Conservation (phyloP, 2,797 vertebrate genomes). For the Tragopan temminckii region DNA sequence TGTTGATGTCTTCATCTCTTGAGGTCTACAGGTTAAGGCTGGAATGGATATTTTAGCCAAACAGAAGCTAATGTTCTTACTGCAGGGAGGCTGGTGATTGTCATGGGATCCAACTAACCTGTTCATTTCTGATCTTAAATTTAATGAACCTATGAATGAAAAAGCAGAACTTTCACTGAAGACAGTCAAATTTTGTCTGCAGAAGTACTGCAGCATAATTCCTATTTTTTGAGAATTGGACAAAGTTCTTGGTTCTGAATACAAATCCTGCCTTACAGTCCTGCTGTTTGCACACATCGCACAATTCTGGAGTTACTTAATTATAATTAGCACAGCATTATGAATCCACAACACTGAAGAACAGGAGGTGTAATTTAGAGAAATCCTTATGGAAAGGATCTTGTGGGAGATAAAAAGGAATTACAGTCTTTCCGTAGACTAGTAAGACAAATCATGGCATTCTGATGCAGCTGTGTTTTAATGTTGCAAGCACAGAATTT, state of each 20-base stretch:
- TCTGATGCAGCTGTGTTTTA: slow-evolving; percentile 15
- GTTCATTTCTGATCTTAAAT: slow-evolving; percentile 4
- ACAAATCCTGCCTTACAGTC: slow-evolving; percentile 50
- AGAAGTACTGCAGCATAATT: slow-evolving; percentile 40
- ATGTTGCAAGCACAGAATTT: slow-evolving; percentile 2
- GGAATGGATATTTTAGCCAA: background rate
- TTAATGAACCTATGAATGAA: background rate
- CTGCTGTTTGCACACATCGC: slow-evolving; percentile 54
- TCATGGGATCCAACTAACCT: background rate
- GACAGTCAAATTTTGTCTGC: background rate
- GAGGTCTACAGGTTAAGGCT: slow-evolving; percentile 2
- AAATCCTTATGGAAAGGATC: slow-evolving; percentile 58
- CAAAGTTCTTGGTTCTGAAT: slow-evolving; percentile 49
- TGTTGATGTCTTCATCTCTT: background rate
- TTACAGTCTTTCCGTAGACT: slow-evolving; percentile 15
- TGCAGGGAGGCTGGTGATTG: background rate
- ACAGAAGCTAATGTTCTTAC: background rate
- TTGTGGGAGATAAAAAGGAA: slow-evolving; percentile 52
- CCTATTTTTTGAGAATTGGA: slow-evolving; percentile 37
- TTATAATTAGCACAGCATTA: slow-evolving; percentile 71
- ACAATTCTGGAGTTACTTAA: slow-evolving; percentile 65
- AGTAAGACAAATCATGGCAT: background rate
- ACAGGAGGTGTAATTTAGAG: slow-evolving; percentile 62
- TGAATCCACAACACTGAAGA: slow-evolving; percentile 66
- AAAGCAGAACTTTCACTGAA: slow-evolving; percentile 8